These are phyloP conservation scores for Dastarcus helophoroides DNA, from an alignment of 2,888 invertebrate species.

Conservation along the genomic window DNA sequence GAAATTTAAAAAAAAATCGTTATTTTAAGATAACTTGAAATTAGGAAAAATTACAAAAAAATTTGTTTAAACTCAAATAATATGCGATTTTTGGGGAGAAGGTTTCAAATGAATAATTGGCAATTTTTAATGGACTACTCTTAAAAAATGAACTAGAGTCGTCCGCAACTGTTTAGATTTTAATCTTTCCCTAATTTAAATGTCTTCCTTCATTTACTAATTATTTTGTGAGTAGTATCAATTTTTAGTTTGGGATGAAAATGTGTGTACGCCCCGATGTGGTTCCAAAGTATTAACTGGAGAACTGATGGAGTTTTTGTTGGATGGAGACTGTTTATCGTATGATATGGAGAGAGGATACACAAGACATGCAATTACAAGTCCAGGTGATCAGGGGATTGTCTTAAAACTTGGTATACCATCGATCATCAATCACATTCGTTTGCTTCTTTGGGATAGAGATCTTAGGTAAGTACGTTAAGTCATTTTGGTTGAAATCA, in stretches of 20 bases:
- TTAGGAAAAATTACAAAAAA: no score
- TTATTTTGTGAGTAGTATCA: no score
- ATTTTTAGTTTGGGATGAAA: constrained; percentile 70
- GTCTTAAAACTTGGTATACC: constrained; percentile 71
- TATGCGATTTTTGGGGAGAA: no score
- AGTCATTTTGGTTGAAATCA: neutral
- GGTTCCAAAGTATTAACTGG: constrained; percentile 82
- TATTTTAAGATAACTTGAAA: no score
- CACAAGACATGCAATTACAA: constrained; percentile 39
- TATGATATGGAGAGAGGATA: constrained; percentile 91
- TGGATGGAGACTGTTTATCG: constrained; percentile 78
- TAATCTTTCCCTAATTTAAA: neutral
- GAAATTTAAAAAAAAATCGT: no score
- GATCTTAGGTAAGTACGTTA: constrained; percentile 60
- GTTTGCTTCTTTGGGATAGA: constrained; percentile 87
- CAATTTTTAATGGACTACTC: no score
- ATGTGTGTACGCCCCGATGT: constrained; percentile 72
- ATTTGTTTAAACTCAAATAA: no score
- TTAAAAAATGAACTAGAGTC: no score
- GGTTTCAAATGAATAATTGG: no score
- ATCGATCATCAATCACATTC: constrained; percentile 88
- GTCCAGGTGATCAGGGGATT: constrained; percentile 61
- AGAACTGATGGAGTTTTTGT: constrained; percentile 75
- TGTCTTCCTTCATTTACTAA: no score
- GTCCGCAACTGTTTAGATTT: no score